Base-by-base conservation (phyloP, 53 echinoderm and acorn worm species). In the Holothuria leucospilota region DNA sequence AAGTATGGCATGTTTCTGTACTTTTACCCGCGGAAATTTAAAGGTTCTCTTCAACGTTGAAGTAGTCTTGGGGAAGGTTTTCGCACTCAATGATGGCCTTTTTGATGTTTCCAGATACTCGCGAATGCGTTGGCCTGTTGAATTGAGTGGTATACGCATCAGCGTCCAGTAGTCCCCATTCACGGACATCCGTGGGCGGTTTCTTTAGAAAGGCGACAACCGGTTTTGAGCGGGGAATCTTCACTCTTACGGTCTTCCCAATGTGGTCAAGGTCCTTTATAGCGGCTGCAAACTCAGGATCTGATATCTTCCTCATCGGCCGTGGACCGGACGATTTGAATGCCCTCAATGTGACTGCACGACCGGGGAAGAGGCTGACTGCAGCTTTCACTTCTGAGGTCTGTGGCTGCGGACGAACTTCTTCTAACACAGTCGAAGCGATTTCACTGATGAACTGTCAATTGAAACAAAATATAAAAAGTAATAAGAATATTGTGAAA, bases 221-320 rank as follows among this genome's bases (percentile, higher is more conserved):
- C 34, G 34, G 34, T 34, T 34, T 34, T 34, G 34, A 34, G 34
- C 34, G 3, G 34, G 64, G 24, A 0, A 64, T 18, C 13, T 64
- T 64, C 64, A 64, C 64, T 64, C 8, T 64, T 23, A 64, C 13
- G 64, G 20, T 64, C 64, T 64, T 27, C 4, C 64, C 64, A 64
- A 64, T 18, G 27, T 64, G 64, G 20, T 64, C 64, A 64, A 23
- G 27, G 64, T 64, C 64, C 15, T 27, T 64, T 0, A 64, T 64
- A 13, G 64, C 64, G 13, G 64, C 64, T 18, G 64, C 64, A 64
- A 64, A 64, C 64, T 64, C 64, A 25, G 64, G 64, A 64, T 64
- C 64, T 64, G 64, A 64, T 6, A 64, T 64, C 64, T 64, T 64
- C 64, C 64, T 25, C 64, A 64, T 64, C 13, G 27, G 27, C 64